Conservation (phyloP, 37 sponge, comb jelly and placozoan species). For the Halichondria panicea region DNA sequence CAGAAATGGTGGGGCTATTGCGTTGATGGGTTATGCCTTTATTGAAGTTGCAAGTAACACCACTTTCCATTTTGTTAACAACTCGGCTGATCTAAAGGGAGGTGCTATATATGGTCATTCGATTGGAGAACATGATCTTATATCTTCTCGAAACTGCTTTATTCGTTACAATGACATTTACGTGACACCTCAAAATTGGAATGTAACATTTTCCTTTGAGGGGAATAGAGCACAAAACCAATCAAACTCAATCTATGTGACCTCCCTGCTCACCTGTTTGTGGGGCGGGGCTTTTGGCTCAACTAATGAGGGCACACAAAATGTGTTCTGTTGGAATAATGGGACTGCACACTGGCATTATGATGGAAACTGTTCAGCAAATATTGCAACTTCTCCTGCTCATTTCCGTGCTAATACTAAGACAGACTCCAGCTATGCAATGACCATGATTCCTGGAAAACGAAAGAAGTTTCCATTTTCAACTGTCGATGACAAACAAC, state of each 20-base stretch:
- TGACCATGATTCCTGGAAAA: conserved; percentile 31
- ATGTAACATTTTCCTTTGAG: conserved; percentile 27
- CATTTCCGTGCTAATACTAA: neutral
- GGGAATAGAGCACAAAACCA: conserved; percentile 21
- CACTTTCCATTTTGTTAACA: conserved; percentile 23
- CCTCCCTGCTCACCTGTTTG: conserved; percentile 56
- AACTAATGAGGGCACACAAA: neutral
- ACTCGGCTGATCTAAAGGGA: conserved; percentile 49
- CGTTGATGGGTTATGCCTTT: conserved; percentile 50
- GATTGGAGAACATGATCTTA: conserved; percentile 48
- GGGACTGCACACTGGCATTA: conserved; percentile 16
- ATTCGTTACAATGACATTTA: conserved; percentile 34
- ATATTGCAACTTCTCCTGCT: conserved; percentile 40
- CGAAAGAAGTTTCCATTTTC: neutral
- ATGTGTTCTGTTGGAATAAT: conserved; percentile 61
- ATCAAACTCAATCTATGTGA: conserved; percentile 58
- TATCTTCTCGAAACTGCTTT: conserved; percentile 70
- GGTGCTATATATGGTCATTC: conserved; percentile 61
- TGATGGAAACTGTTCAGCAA: conserved; percentile 8
- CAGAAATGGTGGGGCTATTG: conserved; percentile 60
- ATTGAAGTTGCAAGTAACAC: conserved; percentile 10
- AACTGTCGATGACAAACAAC: conserved; percentile 12
- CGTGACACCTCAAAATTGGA: conserved; percentile 40
- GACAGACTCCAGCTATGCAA: neutral
- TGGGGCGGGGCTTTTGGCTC: conserved; percentile 41